Evolutionary conservation across 2,888 invertebrate genomes (phyloP), one percentile per base, ranked within the genome.

Genomic region (Synergus laeviventris): DNA sequence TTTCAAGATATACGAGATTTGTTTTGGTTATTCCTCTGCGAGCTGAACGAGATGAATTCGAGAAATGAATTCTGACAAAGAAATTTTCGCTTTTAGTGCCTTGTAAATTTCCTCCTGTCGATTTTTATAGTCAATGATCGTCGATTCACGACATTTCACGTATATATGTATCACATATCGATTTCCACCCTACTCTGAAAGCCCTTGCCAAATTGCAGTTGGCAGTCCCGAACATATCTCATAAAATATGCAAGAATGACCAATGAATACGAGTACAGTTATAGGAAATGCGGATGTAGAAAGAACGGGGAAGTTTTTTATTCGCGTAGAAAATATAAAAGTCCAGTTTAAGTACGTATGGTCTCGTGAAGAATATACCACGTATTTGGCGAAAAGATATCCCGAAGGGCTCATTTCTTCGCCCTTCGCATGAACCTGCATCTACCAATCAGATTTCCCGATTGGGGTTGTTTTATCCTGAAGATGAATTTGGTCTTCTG

Each of bases 161-260:
- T 54, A 24, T 54, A 49, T 49, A 45, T 70, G 31, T 54, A 66
- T 45, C 3, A 31, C 70, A 31, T 70, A 70, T 54, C 70, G 70
- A 70, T 70, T 70, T 70, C 31, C 18, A 49, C 70, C 31, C n/a
- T 49, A 9, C 49, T 49, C n/a, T n/a, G 49, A 31, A 70, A 36
- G 49, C 24, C 49, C n/a, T 70, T 70, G 70, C 70, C 70, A 70
- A 70, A 70, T 70, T 70, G 31, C n/a, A 70, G 31, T 70, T 70
- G 70, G 70, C 70, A 70, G 45, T 21, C 66, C 42, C n/a, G n/a
- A 49, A 54, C 31, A n/a, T 70, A 24, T 70, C 70, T 16, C 49
- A 70, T 70, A 49, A 70, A 70, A 18, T 70, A 70, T 54, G 70
- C 70, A 70, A 70, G 49, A 70, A 70, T 70, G 70, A 49, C 49